Evolutionary conservation across 2,797 vertebrate species (phyloP).

Genomic region (Dendrocincla tyrannina): DNA sequence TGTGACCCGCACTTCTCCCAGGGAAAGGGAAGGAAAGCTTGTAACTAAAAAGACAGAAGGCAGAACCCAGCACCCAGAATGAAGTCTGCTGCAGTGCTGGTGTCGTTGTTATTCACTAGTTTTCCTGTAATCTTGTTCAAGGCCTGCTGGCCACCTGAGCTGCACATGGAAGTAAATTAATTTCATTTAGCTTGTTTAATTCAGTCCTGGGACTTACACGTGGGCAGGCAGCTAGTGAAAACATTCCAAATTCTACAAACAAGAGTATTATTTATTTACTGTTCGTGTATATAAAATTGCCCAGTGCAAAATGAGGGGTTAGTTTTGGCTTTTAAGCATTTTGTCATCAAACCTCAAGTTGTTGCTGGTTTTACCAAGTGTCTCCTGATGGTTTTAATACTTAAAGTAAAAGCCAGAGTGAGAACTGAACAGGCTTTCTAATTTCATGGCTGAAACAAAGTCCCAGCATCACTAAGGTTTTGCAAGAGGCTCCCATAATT

Average conservation of each 20-base stretch:
- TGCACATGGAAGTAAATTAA: background rate
- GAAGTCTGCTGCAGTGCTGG: background rate
- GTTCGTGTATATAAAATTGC: fast-evolving
- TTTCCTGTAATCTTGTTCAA: background rate
- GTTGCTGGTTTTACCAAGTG: background rate
- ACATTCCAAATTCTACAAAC: background rate
- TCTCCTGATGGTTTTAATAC: background rate
- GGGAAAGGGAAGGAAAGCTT: background rate
- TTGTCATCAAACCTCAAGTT: background rate
- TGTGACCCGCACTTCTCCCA: constrained; percentile 3
- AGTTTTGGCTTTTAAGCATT: background rate
- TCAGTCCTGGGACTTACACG: background rate
- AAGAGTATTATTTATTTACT: background rate
- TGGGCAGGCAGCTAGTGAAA: background rate
- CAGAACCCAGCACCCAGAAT: background rate
- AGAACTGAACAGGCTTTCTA: background rate
- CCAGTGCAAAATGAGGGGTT: background rate
- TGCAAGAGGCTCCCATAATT: background rate
- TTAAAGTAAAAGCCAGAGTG: background rate
- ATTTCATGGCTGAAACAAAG: background rate
- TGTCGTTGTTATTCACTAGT: background rate
- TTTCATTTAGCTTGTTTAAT: constrained; percentile 24
- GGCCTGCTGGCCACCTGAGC: constrained; percentile 38
- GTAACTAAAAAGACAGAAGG: background rate
- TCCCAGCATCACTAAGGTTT: background rate